A percentile compares a stretch with the other conserved stretches of the same genome.
Conservation (phyloP, 2,797 vertebrate genomes). For the Parotocinclus haroldoi region DNA sequence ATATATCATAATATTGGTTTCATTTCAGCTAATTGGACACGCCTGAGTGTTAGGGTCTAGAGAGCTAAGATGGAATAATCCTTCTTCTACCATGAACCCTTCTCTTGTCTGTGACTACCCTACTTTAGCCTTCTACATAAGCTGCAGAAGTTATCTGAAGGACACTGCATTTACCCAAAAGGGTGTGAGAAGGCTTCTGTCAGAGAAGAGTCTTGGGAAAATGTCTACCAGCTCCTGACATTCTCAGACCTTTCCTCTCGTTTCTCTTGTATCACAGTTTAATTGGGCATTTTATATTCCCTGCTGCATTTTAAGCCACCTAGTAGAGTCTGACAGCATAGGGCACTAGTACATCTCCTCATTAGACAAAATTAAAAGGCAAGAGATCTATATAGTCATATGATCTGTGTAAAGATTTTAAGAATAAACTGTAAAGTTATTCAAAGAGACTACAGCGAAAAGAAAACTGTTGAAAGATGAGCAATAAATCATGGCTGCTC, state of each 20-base stretch:
- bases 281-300: conserved; percentile 47
- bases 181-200: conserved; percentile 34
- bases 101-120: conserved; percentile 34
- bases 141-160: conserved; percentile 56
- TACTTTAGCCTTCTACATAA: conserved; percentile 42
- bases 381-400: conserved; percentile 10
- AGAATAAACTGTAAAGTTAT: conserved; percentile 29
- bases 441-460: conserved; percentile 35
- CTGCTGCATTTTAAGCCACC: conserved; percentile 37
- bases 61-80: conserved; percentile 45
- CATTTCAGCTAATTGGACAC: too few relatives aligned
- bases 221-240: conserved; percentile 45
- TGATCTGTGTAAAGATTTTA: conserved; percentile 10
- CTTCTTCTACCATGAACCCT: conserved; percentile 41
- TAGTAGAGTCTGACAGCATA: conserved; percentile 34
- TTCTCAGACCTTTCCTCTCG: conserved; percentile 39
- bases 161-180: conserved; percentile 43
- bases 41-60: background rate
- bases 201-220: conserved; percentile 38
- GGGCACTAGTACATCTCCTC: conserved; percentile 31
- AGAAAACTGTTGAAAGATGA: conserved; percentile 34
- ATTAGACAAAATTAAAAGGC: conserved; percentile 23
- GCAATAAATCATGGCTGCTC: conserved; percentile 43
- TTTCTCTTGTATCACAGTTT: conserved; percentile 42
- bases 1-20: too few relatives aligned